Percentiles rank a stretch among this genome's conserved stretches.
Conservation (phyloP, 1,140 invertebrate genomes). For the Leptopilina clavipes region DNA sequence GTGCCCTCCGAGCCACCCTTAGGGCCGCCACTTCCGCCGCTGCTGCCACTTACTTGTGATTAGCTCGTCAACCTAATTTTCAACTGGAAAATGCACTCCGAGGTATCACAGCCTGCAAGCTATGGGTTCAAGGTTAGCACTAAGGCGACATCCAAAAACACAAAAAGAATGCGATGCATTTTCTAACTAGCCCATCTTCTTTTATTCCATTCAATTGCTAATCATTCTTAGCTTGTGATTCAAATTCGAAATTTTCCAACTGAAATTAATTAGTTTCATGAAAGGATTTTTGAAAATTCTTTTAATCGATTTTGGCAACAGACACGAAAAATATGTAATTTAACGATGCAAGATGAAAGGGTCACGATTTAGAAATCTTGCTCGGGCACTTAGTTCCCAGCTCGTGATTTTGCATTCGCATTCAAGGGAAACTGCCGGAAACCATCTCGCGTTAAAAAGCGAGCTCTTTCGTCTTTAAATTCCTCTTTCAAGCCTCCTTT, state of each 20-base stretch:
- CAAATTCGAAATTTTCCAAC: too few relatives aligned
- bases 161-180: conserved; percentile 15
- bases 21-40: conserved; percentile 54
- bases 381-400: conserved; percentile 21
- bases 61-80: conserved; percentile 1
- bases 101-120: conserved; percentile 3
- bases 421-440: conserved; percentile 25
- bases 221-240: not conserved
- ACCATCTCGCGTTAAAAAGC: not conserved
- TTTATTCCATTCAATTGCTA: not conserved
- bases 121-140: conserved; percentile 23
- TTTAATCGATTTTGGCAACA: not conserved
- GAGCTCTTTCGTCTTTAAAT: not conserved
- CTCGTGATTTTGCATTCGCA: conserved; percentile 44
- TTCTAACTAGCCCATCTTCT: not conserved
- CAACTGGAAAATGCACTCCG: conserved; percentile 23
- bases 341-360: conserved; percentile 7
- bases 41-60: conserved; percentile 61
- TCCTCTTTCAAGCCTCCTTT: not conserved
- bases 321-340: conserved; percentile 36
- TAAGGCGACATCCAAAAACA: conserved; percentile 9
- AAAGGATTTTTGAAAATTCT: too few relatives aligned
- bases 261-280: too few relatives aligned
- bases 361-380: conserved; percentile 13
- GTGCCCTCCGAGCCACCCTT: conserved; percentile 60